Percentiles rank a stretch among this genome's conserved stretches.
Evolutionary conservation across 2,113 vertebrate species (phyloP).

Genomic region (Cyprinodon brontotheroides): DNA sequence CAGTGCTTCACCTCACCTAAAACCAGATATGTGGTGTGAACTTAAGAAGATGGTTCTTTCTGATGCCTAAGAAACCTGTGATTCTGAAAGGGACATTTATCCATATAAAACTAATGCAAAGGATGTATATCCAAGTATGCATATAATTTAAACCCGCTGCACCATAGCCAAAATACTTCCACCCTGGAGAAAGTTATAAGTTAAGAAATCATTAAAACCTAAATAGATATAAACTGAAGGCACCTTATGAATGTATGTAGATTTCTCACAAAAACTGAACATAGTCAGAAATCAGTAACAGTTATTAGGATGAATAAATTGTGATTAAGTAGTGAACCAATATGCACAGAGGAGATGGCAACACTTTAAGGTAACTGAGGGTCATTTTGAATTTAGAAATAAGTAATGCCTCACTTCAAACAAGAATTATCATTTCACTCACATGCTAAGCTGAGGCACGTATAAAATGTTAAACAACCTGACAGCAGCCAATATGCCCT

Average conservation of each 20-base stretch:
- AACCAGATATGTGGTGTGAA: too few species aligned
- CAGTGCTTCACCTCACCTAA: too few species aligned
- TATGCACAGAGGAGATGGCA: conserved; percentile 21
- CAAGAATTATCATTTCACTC: conserved; percentile 69
- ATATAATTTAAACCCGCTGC: too few species aligned
- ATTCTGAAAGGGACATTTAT: too few species aligned
- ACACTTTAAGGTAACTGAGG: conserved; percentile 34
- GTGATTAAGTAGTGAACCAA: conserved; percentile 8
- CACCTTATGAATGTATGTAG: not conserved
- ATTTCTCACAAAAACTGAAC: not conserved
- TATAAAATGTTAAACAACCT: conserved; percentile 49
- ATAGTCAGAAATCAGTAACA: not conserved
- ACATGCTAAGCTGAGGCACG: conserved; percentile 41
- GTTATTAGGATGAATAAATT: not conserved
- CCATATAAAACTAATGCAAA: too few species aligned
- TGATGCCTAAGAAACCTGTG: too few species aligned
- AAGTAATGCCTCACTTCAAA: conserved; percentile 59
- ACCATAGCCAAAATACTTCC: too few species aligned
- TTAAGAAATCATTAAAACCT: not conserved
- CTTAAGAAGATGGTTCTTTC: too few species aligned
- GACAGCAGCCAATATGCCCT: conserved; percentile 60
- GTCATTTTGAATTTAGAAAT: conserved; percentile 57
- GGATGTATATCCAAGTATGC: too few species aligned
- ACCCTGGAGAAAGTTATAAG: not conserved
- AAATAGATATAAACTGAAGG: not conserved